Evolutionary conservation across 2,797 vertebrate genomes (phyloP), one percentile per base, ranked within the genome.

Genomic region (Siniperca undulata): DNA sequence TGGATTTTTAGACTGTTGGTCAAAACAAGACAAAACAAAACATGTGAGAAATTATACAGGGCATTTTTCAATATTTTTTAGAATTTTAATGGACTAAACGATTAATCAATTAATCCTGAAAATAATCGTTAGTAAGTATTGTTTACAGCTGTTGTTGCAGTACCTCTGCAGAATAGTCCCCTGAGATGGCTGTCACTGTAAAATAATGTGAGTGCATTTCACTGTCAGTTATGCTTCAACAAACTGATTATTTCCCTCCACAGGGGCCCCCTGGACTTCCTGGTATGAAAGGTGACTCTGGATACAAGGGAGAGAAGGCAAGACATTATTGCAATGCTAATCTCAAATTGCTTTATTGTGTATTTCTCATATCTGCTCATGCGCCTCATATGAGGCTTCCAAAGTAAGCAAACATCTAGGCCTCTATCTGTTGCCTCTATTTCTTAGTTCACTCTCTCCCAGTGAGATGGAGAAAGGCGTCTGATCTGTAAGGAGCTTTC

Each of bases 221-320:
- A 19, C 79, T 76, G 77, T 71, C 38, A 62, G 46, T 42, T 71
- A 16, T 48, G 46, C 74, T 77, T 84, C 11, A 50, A 88, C 78
- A 77, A 71, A 82, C 22, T 71, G 67, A 86, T 88, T 94, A 68
- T 87, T 56, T 75, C 36, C 70, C 87, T 88, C 59, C 89, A 64
- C 87, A 99, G 99, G 99, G 98, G 64, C 99, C 99, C 81, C 96
- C 98, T 89, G 99, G 99, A 92, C 97, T 99, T 89, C 98, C 96
- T 80, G 99, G 99, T 77, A 94, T 99, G 92, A 99, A 99, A 92
- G 99, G 99, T 83, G 98, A 98, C 90, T 97, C 98, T 55, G 99
- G 99, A 89, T 94, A 70, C 73, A 99, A 99, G 93, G 99, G 99
- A 91, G 99, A 99, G 93, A 99, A 99, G 95, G 96, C 94, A 93